These are phyloP conservation scores for Toxotes lorentzi DNA, from an alignment of 2,797 vertebrate genomes.

Conservation along the genomic window DNA sequence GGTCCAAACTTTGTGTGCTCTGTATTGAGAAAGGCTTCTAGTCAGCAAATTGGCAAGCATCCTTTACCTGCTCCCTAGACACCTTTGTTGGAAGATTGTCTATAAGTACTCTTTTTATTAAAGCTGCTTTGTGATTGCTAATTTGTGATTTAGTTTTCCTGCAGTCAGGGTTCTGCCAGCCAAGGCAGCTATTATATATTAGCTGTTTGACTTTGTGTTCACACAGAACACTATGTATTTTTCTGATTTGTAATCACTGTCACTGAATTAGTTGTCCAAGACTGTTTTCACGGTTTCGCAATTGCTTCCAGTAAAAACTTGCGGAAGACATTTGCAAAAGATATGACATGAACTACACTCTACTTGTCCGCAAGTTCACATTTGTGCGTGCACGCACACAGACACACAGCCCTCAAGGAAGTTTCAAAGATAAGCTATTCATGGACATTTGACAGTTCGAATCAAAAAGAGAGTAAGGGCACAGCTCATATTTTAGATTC, in stretches of 20 bases:
- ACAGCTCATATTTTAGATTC: constrained; percentile 21
- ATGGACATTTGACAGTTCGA: constrained; percentile 31
- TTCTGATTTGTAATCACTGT: neutral
- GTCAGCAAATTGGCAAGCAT: neutral
- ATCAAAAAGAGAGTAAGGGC: constrained; percentile 6
- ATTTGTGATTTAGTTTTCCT: neutral
- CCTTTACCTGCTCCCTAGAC: neutral
- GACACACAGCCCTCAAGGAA: neutral
- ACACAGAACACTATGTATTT: neutral
- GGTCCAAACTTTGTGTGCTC: neutral
- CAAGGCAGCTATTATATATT: neutral
- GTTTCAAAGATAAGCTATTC: constrained; percentile 40
- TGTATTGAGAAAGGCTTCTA: no score
- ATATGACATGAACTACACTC: neutral
- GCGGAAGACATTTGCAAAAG: neutral
- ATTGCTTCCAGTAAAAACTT: neutral
- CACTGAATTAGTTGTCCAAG: neutral
- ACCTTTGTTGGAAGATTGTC: neutral
- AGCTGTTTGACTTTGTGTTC: neutral
- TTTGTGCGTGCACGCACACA: neutral
- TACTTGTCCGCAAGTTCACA: neutral
- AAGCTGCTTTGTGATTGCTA: neutral
- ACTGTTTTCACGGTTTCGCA: neutral
- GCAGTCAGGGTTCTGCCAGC: neutral
- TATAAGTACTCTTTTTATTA: neutral